phyloP scores from a whole-genome alignment of 2,113 vertebrate species.

The Nettapus auritus region DNA sequence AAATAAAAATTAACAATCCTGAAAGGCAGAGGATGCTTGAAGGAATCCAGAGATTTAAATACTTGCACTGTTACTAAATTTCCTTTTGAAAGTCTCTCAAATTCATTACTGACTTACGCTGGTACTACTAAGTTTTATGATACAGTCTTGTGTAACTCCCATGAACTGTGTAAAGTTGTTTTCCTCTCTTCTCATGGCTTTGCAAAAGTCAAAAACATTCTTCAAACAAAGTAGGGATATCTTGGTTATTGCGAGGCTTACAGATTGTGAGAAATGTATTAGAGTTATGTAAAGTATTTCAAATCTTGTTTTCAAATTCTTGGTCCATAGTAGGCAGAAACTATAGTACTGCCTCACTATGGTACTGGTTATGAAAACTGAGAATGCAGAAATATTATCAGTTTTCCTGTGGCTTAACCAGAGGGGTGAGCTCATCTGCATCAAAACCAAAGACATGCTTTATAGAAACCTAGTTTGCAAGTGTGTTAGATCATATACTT shows the following conservation, averaged over 20 bases:
- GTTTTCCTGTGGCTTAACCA: not conserved
- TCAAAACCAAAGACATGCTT: not conserved
- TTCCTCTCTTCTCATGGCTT: not conserved
- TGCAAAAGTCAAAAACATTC: not conserved
- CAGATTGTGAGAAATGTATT: not conserved
- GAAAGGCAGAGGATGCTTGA: not conserved
- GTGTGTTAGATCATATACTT: not conserved
- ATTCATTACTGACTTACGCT: not conserved
- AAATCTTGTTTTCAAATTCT: not conserved
- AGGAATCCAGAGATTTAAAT: no score
- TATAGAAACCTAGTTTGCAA: no score
- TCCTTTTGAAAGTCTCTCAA: not conserved
- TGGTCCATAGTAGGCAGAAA: rapidly evolving
- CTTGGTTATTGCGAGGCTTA: not conserved
- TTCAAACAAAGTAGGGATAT: not conserved
- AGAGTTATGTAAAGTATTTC: not conserved
- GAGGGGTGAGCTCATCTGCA: not conserved
- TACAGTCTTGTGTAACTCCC: not conserved
- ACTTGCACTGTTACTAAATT: not conserved
- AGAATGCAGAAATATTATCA: not conserved
- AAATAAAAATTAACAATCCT: not conserved
- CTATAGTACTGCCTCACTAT: not conserved
- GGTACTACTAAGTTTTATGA: not conserved
- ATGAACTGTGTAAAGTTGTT: not conserved
- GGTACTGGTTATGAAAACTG: not conserved